Evolutionary conservation across 1,140 invertebrate species (phyloP).

Genomic region (Drosophila parvula): DNA sequence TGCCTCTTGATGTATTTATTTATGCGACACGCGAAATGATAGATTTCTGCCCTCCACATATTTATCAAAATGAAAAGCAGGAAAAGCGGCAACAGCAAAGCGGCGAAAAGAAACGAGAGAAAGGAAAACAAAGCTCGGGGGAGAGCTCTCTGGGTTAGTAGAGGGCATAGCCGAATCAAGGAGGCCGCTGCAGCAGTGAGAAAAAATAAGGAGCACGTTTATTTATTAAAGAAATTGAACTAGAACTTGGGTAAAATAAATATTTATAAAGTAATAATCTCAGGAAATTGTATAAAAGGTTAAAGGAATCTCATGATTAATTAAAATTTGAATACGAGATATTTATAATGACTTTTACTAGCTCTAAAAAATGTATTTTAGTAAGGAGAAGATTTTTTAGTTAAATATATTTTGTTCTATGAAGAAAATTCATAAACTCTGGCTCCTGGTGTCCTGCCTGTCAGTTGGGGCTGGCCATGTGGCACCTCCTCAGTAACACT

Average conservation of each 20-base stretch:
- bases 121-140: slow-evolving; percentile 41
- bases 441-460: not conserved
- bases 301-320: no score
- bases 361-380: no score
- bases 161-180: slow-evolving; percentile 11
- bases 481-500: slow-evolving; percentile 14
- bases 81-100: slow-evolving; percentile 1
- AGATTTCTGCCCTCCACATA: slow-evolving; percentile 65
- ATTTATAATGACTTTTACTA: no score
- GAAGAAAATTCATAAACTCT: not conserved
- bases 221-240: not conserved
- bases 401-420: not conserved
- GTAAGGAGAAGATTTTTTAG: no score
- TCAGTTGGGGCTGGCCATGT: slow-evolving; percentile 24
- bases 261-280: not conserved
- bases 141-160: slow-evolving; percentile 10
- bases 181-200: slow-evolving; percentile 1
- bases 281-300: not conserved
- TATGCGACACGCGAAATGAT: slow-evolving; percentile 69
- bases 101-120: slow-evolving; percentile 12
- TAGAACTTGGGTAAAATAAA: not conserved
- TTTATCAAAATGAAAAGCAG: slow-evolving; percentile 66
- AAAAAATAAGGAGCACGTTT: not conserved
- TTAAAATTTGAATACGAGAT: no score
- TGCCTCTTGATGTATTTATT: slow-evolving; percentile 66